Conservation (phyloP, 2,888 invertebrate genomes). For the Macrosoma leucophasiata region DNA sequence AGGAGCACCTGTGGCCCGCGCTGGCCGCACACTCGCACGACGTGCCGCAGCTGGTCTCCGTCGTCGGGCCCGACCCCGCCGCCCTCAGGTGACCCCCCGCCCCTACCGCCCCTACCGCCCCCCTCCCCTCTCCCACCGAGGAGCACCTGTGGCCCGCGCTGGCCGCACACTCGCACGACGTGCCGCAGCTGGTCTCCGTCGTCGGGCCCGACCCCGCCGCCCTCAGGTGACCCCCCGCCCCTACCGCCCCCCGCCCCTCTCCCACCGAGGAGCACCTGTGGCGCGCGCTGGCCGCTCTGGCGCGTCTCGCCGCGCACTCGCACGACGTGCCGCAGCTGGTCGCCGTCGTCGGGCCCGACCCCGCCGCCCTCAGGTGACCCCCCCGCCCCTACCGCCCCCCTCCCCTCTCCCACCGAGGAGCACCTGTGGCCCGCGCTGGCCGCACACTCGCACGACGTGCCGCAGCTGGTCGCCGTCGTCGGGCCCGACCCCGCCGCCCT, state of each 20-base stretch:
- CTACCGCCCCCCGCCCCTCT: no score
- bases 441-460: constrained; percentile 90
- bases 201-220: constrained; percentile 91
- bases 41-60: constrained; percentile 84
- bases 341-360: constrained; percentile 93
- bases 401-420: constrained; percentile 87
- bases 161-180: constrained; percentile 89
- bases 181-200: constrained; percentile 92
- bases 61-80: constrained; percentile 91
- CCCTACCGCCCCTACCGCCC: constrained; percentile 86
- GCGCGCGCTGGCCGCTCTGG: constrained; percentile 86
- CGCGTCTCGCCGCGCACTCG: constrained; percentile 84
- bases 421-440: constrained; percentile 86
- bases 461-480: constrained; percentile 92
- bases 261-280: constrained; percentile 87
- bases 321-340: constrained; percentile 92
- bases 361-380: constrained; percentile 83
- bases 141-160: constrained; percentile 87
- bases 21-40: constrained; percentile 86
- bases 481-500: constrained; percentile 91
- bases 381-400: no score
- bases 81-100: constrained; percentile 95
- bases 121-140: constrained; percentile 83
- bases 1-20: constrained; percentile 87
- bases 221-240: no score